These are phyloP conservation scores for Geodia barretti DNA, from an alignment of 37 sponge, comb jelly and placozoan genomes.

Conservation along the genomic window DNA sequence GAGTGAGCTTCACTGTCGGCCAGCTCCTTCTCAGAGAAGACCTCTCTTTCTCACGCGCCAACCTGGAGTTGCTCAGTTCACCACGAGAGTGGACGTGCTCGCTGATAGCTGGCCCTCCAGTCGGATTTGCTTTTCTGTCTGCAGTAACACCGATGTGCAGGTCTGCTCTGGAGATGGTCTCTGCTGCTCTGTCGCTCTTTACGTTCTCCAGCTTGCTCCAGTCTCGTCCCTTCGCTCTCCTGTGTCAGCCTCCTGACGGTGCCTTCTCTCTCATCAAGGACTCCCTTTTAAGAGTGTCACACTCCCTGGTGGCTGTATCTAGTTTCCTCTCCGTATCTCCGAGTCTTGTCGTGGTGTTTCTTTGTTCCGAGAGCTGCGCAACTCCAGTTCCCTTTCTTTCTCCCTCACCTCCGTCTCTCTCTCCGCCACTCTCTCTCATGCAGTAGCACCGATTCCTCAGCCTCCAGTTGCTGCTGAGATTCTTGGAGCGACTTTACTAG, in stretches of 20 bases:
- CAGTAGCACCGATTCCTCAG: slow-evolving; percentile 12
- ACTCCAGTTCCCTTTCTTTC: slow-evolving; percentile 7
- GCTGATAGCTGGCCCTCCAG: slow-evolving; percentile 69
- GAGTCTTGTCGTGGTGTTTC: slow-evolving; percentile 28
- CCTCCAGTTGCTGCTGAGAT: neutral
- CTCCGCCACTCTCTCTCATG: slow-evolving; percentile 11
- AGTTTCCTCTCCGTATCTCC: too few relatives aligned
- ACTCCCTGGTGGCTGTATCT: slow-evolving; percentile 22
- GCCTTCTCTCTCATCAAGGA: slow-evolving; percentile 59
- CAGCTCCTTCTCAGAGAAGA: slow-evolving; percentile 46
- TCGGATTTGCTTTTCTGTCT: too few relatives aligned
- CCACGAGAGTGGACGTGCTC: slow-evolving; percentile 2
- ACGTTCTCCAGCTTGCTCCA: slow-evolving; percentile 1
- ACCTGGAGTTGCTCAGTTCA: slow-evolving; percentile 37
- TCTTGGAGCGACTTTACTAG: neutral
- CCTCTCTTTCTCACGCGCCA: slow-evolving; percentile 44
- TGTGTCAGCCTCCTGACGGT: slow-evolving; percentile 28
- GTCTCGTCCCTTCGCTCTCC: slow-evolving; percentile 31
- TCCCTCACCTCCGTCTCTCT: slow-evolving; percentile 50
- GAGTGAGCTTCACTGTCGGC: slow-evolving; percentile 29
- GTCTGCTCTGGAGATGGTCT: neutral
- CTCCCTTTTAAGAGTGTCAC: slow-evolving; percentile 8
- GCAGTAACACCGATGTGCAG: too few relatives aligned
- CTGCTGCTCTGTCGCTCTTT: slow-evolving; percentile 10
- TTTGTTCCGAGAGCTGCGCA: slow-evolving; percentile 16